Percentiles rank a stretch among this genome's conserved stretches.
Evolutionary conservation across 2,888 invertebrate genomes (phyloP).

Genomic region (Alitta virens): DNA sequence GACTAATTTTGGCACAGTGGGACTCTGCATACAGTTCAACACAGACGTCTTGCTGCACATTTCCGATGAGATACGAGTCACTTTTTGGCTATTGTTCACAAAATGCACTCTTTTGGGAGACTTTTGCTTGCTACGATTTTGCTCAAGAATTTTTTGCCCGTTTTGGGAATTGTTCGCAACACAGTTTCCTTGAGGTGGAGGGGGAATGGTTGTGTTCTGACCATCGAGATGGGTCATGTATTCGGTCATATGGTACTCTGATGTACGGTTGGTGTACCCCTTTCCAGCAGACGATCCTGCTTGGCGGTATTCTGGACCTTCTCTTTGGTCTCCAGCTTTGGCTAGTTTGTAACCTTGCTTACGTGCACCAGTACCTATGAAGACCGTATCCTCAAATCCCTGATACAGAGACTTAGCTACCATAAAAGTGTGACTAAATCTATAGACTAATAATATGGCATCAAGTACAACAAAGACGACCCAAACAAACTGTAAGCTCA

Average conservation of each 20-base stretch:
- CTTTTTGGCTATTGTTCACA: too few species aligned
- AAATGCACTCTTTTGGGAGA: not conserved
- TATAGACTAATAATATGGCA: slow-evolving; percentile 25
- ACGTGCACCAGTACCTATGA: not conserved
- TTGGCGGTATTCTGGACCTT: not conserved
- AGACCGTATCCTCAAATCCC: slow-evolving; percentile 18
- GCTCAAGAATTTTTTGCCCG: not conserved
- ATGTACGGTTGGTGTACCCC: not conserved
- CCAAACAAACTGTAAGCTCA: slow-evolving; percentile 21
- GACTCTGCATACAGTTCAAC: not conserved
- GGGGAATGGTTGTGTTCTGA: not conserved
- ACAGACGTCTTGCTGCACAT: not conserved
- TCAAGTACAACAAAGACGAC: slow-evolving; percentile 27
- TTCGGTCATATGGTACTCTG: not conserved
- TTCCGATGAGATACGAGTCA: not conserved
- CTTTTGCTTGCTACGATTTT: not conserved
- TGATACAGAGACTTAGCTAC: slow-evolving; percentile 20
- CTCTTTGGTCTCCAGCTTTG: not conserved
- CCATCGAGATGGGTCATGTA: not conserved
- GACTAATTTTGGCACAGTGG: slow-evolving; percentile 8
- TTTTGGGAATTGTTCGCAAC: not conserved
- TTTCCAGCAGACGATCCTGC: not conserved
- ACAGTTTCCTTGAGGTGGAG: not conserved
- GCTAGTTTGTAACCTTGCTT: not conserved
- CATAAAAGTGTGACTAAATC: slow-evolving; percentile 25